These are phyloP conservation scores for Iphiclides podalirius DNA, from an alignment of 2,888 invertebrate genomes.

Conservation along the genomic window DNA sequence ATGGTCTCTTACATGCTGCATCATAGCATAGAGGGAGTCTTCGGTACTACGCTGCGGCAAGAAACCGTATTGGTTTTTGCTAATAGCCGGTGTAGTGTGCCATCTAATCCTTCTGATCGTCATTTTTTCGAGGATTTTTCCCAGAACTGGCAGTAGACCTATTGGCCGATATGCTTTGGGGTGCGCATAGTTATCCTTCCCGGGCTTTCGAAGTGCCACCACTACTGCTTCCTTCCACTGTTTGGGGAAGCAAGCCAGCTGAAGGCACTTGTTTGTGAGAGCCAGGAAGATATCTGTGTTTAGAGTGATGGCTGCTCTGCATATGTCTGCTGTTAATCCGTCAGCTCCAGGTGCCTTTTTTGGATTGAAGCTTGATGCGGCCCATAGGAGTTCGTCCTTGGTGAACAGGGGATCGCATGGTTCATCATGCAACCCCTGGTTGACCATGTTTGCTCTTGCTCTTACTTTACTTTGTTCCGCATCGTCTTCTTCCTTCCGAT, in stretches of 20 bases:
- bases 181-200: background rate
- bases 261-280: background rate
- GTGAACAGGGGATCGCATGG: slow-evolving; percentile 14
- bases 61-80: no score
- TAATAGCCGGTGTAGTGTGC: no score
- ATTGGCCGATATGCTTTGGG: background rate
- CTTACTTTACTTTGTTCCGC: background rate
- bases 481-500: background rate
- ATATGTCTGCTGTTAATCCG: slow-evolving; percentile 9
- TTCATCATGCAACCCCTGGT: background rate
- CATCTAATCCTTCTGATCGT: no score
- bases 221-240: no score
- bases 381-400: slow-evolving; percentile 3
- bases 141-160: no score
- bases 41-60: no score
- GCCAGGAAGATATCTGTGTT: background rate
- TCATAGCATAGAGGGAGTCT: no score
- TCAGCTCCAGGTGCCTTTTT: slow-evolving; percentile 25
- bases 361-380: background rate
- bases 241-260: background rate
- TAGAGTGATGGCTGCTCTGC: background rate
- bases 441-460: background rate
- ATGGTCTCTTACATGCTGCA: no score
- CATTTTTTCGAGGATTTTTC: no score
- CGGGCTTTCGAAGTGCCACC: no score